Base-by-base conservation (phyloP, 2,888 invertebrate genomes). In the Trachelus troglodyta region DNA sequence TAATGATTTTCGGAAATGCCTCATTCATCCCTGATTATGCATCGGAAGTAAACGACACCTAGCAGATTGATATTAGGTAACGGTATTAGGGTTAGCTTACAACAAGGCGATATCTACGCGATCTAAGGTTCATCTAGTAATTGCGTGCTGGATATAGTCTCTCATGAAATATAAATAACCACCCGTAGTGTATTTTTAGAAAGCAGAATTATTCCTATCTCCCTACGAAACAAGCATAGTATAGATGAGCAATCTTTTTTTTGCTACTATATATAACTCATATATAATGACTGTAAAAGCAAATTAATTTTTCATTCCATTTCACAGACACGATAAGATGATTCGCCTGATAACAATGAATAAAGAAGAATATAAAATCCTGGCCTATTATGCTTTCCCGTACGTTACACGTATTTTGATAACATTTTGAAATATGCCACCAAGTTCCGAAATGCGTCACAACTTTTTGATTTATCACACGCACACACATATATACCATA, bases 81-180 rank as follows among this genome's bases (percentile, higher is more conserved):
- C 6, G 9, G 31, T 2, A 12, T 6, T 31, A 71, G 31, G 31
- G 71, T 23, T 23, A 71, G 71, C 12, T 71, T 31, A 12, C 71
- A 31, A 31, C 31, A 33, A 12, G 56, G 23, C 56, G 23, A 56
- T 56, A 56, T 23, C 23, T 31, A 33, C 12, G 71, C 71, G 23
- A 1, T 6, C 12, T 34, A 31, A 34, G 31, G 37, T 23, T 33
- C 69, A 75, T 69, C n/a, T 23, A 3, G n/a, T 34, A 15, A 33
- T 4, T 15, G 31, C 37, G 69, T 68, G 69, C 34, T 69, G 69
- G 30, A 73, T 37, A 75, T 79, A 79, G 71, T 69, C n/a, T 11
- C 68, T 74, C 33, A 15, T 75, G 56, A 78, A 79, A 74, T 77
- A 74, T 73, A 75, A 40, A 71, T 78, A 73, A 33, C 34, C 31